Evolutionary conservation across 2,888 invertebrate species (phyloP).

Genomic region (Sympetrum striolatum): DNA sequence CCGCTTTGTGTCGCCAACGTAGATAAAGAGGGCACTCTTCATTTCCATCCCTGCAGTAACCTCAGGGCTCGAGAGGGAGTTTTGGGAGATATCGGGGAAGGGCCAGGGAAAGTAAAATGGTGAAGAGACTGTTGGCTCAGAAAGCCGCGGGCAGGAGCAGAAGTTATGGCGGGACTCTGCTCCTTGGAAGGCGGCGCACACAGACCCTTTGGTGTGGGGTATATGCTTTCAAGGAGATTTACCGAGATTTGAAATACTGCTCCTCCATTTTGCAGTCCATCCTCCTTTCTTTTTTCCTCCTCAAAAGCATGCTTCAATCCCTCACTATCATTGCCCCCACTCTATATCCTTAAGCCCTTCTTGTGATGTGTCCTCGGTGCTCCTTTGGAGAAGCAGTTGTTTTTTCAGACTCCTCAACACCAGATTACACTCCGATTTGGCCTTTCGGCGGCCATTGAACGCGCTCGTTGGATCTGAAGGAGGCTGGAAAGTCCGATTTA

Average conservation of each 20-base stretch:
- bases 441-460: background rate
- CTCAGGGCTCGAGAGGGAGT: background rate
- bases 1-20: background rate
- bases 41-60: background rate
- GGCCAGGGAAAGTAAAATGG: background rate
- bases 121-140: background rate
- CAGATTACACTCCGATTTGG: background rate
- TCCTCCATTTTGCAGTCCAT: background rate
- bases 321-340: background rate
- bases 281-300: background rate
- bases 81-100: background rate
- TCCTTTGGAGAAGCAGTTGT: background rate
- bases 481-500: background rate
- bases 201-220: background rate
- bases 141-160: background rate
- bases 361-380: background rate
- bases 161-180: background rate
- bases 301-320: background rate
- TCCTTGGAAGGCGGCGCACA: background rate
- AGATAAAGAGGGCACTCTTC: background rate
- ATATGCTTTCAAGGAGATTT: background rate
- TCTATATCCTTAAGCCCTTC: background rate
- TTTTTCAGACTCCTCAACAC: background rate
- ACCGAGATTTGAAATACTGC: background rate
- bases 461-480: background rate